Conservation (phyloP, 2,113 vertebrate species). For the Equus przewalskii region DNA sequence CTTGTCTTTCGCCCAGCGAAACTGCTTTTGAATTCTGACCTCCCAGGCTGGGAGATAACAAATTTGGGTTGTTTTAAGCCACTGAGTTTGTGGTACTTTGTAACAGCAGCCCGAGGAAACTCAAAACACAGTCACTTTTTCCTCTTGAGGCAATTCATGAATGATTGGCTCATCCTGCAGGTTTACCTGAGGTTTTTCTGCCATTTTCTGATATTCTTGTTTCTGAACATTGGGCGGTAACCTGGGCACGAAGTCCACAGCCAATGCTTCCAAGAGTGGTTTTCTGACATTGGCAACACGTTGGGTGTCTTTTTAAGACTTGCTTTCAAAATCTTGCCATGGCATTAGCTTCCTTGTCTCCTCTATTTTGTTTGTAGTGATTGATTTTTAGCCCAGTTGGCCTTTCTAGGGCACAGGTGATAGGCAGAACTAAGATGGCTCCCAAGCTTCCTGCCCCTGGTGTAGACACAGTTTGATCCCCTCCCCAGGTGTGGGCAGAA, state of each 20-base stretch:
- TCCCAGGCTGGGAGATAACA: background rate
- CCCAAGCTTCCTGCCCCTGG: background rate
- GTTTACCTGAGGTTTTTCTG: background rate
- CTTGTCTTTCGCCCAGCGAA: background rate
- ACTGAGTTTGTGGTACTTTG: background rate
- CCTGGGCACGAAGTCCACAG: background rate
- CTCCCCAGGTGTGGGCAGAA: background rate
- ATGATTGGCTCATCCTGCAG: too few relatives aligned
- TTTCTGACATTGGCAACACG: background rate
- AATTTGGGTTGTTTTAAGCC: background rate
- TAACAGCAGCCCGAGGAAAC: background rate
- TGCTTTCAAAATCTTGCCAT: background rate
- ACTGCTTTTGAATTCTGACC: background rate
- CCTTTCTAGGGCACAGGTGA: background rate
- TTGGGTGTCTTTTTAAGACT: background rate
- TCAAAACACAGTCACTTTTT: background rate
- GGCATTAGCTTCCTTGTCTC: too few relatives aligned
- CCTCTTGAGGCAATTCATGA: background rate
- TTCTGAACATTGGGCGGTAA: background rate
- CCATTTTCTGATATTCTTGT: background rate
- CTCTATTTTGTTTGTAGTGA: background rate
- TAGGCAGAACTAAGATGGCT: background rate
- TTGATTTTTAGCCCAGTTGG: background rate
- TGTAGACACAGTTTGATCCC: background rate
- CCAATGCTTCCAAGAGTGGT: background rate